Evolutionary conservation across 2,888 invertebrate genomes (phyloP), one percentile per base, ranked within the genome.

Genomic region (Hartigia nigra): DNA sequence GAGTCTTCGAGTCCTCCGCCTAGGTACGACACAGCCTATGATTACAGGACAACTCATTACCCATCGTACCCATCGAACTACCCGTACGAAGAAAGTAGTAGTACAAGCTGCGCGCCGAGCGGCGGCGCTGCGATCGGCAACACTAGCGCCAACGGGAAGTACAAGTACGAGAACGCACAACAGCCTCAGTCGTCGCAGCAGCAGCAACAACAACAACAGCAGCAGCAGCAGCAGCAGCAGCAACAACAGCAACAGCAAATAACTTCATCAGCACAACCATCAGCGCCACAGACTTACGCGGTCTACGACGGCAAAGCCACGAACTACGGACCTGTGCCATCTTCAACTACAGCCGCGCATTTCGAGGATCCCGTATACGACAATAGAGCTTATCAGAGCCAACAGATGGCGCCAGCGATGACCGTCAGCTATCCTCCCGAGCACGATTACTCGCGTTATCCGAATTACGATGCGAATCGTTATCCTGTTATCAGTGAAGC

Each of bases 41-140:
- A 91, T 86, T 91, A 91, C 87, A 91, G 91, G 85, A 88, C 91
- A 31, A 91, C 91, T 14, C 90, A 91, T 79, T 91, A 91, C 79
- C 91, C 91, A 78, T 91, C 91, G 79, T 91, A 91, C 79, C 91
- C 91, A 70, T 87, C 91, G 0, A 91, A 91, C 82, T 91, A 91
- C 80, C 91, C 91, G 31, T 91, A 91, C 85, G 91, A 91, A 78
- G 91, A 91, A 12, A 74, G 55, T 80, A 81, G 77, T 32, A 87
- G 84, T 83, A 23, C 39, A 55, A 55, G 39, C 39, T 55, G 39
- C 23, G 39, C 23, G 23, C 23, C 23, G 23, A 55, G 39, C 23
- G 39, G 39, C 9, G 39, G 39, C 5, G 23, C 23, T 55, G 23
- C 9, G 23, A 55, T 23, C 39, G 23, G 9, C 39, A 55, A 23